These are phyloP conservation scores for Hystrix brachyura DNA, from an alignment of 2,113 vertebrate genomes.

Conservation along the genomic window DNA sequence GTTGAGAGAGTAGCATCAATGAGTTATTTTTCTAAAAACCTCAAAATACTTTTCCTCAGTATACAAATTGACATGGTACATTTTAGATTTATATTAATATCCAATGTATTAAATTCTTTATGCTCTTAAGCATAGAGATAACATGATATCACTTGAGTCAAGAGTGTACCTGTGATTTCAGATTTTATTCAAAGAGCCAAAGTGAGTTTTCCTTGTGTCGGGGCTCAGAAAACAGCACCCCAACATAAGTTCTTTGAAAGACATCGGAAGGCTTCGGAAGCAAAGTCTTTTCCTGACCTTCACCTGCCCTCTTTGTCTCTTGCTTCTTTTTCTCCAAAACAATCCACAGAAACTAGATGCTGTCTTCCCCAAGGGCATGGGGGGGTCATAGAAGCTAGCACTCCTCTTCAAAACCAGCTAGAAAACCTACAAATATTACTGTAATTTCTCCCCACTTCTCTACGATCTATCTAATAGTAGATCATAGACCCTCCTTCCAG, in stretches of 20 bases:
- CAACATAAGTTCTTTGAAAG: not conserved
- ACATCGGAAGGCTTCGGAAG: not conserved
- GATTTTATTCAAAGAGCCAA: not conserved
- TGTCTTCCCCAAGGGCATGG: not conserved
- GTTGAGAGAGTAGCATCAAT: not conserved
- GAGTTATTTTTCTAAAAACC: not conserved
- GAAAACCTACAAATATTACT: not conserved
- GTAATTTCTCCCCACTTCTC: not conserved
- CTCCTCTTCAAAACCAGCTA: not conserved
- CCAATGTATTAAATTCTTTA: slow-evolving; percentile 7
- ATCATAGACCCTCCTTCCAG: too few species aligned
- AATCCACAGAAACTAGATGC: not conserved
- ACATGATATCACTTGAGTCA: not conserved
- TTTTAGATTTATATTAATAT: not conserved
- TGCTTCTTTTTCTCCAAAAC: not conserved
- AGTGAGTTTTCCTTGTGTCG: not conserved
- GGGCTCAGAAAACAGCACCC: not conserved
- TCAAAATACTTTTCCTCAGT: not conserved
- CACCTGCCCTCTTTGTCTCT: not conserved
- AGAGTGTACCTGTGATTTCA: not conserved
- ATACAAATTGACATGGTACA: not conserved
- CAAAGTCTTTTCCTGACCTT: not conserved
- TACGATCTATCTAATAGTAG: not conserved
- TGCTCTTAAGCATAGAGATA: not conserved
- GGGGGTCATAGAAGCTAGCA: not conserved